A percentile compares a stretch with the other conserved stretches of the same genome.
Conservation (phyloP, 2,888 invertebrate species). For the Brenthis ino region DNA sequence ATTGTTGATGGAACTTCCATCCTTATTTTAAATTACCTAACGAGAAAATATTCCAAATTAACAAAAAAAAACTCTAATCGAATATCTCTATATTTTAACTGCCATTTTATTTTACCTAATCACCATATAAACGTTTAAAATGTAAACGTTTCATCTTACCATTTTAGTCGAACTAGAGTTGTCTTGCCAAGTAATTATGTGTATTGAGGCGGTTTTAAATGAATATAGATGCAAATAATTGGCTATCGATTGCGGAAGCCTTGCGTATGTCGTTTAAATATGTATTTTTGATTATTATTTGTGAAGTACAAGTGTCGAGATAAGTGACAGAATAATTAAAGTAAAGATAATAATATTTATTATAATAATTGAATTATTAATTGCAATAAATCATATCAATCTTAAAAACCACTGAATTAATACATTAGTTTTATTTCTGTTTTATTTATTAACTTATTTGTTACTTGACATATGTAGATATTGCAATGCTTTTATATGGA, state of each 20-base stretch:
- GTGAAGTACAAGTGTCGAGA: conserved; percentile 5
- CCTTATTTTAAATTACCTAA: too few species aligned
- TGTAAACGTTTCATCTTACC: conserved; percentile 30
- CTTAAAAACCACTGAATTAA: too few species aligned
- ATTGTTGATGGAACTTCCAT: too few species aligned
- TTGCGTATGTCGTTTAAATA: conserved; percentile 40
- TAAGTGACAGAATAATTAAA: conserved; percentile 11
- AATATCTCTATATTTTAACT: too few species aligned
- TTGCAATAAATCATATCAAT: not conserved
- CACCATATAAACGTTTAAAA: not conserved
- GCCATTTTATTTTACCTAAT: not conserved
- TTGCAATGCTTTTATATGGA: too few species aligned
- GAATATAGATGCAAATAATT: conserved; percentile 62
- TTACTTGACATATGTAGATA: too few species aligned
- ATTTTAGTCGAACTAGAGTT: conserved; percentile 46
- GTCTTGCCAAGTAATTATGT: conserved; percentile 61
- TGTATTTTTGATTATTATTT: conserved; percentile 21
- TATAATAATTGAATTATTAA: not conserved
- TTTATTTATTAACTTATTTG: too few species aligned
- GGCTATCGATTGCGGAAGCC: conserved; percentile 55
- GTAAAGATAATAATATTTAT: not conserved
- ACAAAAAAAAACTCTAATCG: too few species aligned
- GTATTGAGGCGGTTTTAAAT: conserved; percentile 49
- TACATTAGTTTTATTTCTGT: too few species aligned
- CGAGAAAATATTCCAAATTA: too few species aligned